These are phyloP conservation scores for Clanis bilineata DNA, from an alignment of 2,888 invertebrate species.

Conservation along the genomic window DNA sequence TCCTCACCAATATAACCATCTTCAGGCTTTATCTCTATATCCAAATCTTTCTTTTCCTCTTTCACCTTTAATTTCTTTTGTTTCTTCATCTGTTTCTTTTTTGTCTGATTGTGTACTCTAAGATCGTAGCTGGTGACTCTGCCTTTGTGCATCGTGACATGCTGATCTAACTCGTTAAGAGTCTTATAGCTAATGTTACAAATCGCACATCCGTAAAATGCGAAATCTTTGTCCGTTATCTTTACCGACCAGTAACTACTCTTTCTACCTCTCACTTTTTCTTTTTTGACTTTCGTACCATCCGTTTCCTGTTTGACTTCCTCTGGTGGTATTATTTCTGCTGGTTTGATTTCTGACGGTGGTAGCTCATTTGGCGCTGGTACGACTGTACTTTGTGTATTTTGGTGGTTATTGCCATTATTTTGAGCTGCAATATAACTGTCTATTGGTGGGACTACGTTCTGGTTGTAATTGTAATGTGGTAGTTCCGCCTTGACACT, in stretches of 20 bases:
- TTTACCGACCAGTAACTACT: constrained; percentile 65
- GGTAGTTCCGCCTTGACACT: constrained; percentile 17
- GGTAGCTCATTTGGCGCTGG: not conserved
- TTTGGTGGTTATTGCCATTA: not conserved
- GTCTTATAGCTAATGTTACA: constrained; percentile 60
- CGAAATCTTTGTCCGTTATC: constrained; percentile 58
- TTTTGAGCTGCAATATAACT: not conserved
- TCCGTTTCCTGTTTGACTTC: constrained; percentile 23
- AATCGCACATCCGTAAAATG: constrained; percentile 68
- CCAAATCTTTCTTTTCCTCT: constrained; percentile 41
- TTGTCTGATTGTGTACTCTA: constrained; percentile 58
- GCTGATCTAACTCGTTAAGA: constrained; percentile 57
- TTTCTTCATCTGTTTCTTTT: constrained; percentile 57
- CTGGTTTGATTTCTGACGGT: too few relatives aligned
- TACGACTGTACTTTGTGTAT: not conserved
- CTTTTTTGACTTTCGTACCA: constrained; percentile 36
- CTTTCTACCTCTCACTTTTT: constrained; percentile 39
- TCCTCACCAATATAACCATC: constrained; percentile 71
- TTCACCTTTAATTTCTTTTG: constrained; percentile 54
- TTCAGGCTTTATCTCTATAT: constrained; percentile 68
- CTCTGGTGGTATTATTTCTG: constrained; percentile 15
- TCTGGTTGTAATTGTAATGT: constrained; percentile 16
- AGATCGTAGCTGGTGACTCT: constrained; percentile 69
- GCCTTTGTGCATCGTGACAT: constrained; percentile 63
- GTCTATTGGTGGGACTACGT: not conserved